Conservation (phyloP, 2,113 vertebrate genomes). For the Rhinichthys klamathensis region DNA sequence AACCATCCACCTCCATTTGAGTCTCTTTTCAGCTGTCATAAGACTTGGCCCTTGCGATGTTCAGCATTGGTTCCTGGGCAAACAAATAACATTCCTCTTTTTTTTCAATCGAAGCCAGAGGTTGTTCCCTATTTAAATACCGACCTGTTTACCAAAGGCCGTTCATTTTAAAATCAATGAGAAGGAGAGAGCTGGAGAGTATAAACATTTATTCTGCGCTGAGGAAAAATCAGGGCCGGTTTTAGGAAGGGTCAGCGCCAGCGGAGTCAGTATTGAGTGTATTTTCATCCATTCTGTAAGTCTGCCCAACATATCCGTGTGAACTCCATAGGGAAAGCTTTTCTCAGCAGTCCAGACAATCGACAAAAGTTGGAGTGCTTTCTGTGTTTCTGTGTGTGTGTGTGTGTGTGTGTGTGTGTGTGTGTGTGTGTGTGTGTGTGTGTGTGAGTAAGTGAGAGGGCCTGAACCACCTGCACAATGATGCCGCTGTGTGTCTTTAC, state of each 20-base stretch:
- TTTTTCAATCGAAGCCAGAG: conserved; percentile 54
- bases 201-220: conserved; percentile 73
- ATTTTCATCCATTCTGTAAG: conserved; percentile 64
- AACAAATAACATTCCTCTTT: conserved; percentile 67
- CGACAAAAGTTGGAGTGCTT: not conserved
- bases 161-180: conserved; percentile 68
- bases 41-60: conserved; percentile 50
- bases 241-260: conserved; percentile 58
- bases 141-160: conserved; percentile 62
- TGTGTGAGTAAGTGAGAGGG: conserved; percentile 8
- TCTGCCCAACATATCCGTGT: conserved; percentile 48
- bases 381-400: not conserved
- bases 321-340: conserved; percentile 19
- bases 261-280: conserved; percentile 61
- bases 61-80: conserved; percentile 60
- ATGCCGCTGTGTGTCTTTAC: conserved; percentile 55
- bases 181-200: conserved; percentile 61
- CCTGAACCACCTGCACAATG: conserved; percentile 61
- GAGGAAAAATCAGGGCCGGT: conserved; percentile 52
- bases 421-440: no score
- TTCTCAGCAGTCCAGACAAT: conserved; percentile 24
- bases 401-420: no score
- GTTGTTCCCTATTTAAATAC: conserved; percentile 59
- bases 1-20: conserved; percentile 64
- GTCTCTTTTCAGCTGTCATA: conserved; percentile 59